phyloP scores from a whole-genome alignment of 2,113 vertebrate species.

The Notothenia coriiceps region DNA sequence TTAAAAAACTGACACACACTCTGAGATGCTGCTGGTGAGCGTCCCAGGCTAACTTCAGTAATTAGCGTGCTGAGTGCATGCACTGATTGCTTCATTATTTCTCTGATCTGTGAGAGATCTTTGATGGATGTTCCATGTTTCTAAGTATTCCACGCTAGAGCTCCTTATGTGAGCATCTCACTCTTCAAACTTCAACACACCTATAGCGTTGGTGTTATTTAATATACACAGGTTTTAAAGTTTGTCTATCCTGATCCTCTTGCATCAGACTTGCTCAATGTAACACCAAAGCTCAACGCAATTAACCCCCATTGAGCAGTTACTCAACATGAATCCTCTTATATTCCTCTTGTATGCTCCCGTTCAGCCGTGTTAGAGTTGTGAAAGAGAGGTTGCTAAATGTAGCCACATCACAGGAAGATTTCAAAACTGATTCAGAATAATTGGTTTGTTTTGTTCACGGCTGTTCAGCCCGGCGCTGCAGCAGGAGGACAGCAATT shows the following conservation, averaged over 20 bases:
- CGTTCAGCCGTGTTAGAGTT: slow-evolving; percentile 8
- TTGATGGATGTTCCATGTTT: slow-evolving; percentile 71
- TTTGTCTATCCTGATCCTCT: slow-evolving; percentile 34
- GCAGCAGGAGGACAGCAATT: slow-evolving; percentile 38
- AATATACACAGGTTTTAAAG: slow-evolving; percentile 3
- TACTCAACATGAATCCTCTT: slow-evolving; percentile 22
- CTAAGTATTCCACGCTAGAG: slow-evolving; percentile 61
- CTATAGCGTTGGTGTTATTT: not conserved
- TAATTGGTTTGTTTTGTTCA: slow-evolving; percentile 64
- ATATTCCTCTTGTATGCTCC: not conserved
- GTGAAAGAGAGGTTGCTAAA: slow-evolving; percentile 34
- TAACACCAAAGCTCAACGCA: slow-evolving; percentile 9
- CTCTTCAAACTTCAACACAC: slow-evolving; percentile 1
- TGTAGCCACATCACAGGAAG: slow-evolving; percentile 22
- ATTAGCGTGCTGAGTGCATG: slow-evolving; percentile 74
- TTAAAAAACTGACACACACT: slow-evolving; percentile 20
- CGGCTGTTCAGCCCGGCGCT: slow-evolving; percentile 26
- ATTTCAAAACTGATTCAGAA: slow-evolving; percentile 30
- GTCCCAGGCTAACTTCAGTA: slow-evolving; percentile 55
- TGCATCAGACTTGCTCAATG: slow-evolving; percentile 23
- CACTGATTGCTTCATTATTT: slow-evolving; percentile 84
- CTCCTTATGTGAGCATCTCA: slow-evolving; percentile 40
- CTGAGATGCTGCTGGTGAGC: slow-evolving; percentile 32
- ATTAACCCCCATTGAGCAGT: not conserved
- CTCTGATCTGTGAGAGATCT: slow-evolving; percentile 53